Conservation (phyloP, 1,140 invertebrate genomes). For the Drosophila ficusphila region DNA sequence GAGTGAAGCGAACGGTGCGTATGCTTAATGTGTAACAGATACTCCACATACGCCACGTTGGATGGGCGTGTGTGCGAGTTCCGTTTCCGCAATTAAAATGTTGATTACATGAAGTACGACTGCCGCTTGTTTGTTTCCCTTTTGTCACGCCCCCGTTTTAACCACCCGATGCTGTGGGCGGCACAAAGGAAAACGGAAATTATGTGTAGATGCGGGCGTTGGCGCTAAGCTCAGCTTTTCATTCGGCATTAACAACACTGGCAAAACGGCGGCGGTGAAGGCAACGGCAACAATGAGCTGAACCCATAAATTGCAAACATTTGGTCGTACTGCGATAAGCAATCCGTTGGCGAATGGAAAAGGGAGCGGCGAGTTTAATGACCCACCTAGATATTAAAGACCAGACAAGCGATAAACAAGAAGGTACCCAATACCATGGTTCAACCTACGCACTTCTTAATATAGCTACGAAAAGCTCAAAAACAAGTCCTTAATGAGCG, state of each 20-base stretch:
- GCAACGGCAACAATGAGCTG: constrained; percentile 30
- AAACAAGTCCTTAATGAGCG: neutral
- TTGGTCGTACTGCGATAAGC: constrained; percentile 57
- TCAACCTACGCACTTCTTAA: neutral
- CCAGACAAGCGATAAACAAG: neutral
- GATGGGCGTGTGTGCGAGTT: constrained; percentile 58
- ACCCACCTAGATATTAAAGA: constrained; percentile 29
- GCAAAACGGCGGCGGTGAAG: neutral
- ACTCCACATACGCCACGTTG: constrained; percentile 25
- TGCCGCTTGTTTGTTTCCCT: constrained; percentile 77
- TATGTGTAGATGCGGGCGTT: constrained; percentile 75
- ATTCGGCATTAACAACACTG: constrained; percentile 25
- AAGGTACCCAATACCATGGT: neutral
- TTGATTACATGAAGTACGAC: constrained; percentile 81
- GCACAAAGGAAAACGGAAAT: constrained; percentile 80
- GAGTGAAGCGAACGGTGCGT: constrained; percentile 55
- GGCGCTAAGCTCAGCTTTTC: constrained; percentile 59
- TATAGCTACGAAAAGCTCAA: neutral
- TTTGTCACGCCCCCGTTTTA: constrained; percentile 21
- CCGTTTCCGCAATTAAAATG: constrained; percentile 81
- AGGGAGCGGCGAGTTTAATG: constrained; percentile 29
- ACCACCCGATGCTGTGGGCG: constrained; percentile 54
- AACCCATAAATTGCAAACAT: constrained; percentile 69
- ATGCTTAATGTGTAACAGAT: constrained; percentile 78
- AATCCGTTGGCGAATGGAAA: neutral